phyloP scores from a whole-genome alignment of 2,113 vertebrate species.

The Silurus asotus region DNA sequence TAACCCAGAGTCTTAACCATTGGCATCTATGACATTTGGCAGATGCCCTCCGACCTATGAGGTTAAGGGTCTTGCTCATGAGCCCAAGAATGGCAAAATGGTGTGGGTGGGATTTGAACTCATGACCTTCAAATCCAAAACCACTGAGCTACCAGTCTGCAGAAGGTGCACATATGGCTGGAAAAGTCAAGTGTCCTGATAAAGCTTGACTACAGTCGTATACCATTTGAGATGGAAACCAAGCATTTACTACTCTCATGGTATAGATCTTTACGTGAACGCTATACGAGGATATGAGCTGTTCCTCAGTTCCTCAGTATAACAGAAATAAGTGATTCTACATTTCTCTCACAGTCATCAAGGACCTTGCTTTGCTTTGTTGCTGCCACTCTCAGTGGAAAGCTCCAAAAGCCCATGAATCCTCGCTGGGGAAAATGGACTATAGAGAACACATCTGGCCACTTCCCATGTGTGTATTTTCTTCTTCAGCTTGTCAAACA shows the following conservation, averaged over 20 bases:
- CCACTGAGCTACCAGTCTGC: too few species aligned
- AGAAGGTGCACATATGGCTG: too few species aligned
- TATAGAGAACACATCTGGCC: conserved; percentile 5
- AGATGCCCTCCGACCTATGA: too few species aligned
- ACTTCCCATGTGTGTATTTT: conserved; percentile 17
- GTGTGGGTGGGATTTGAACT: too few species aligned
- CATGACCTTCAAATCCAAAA: too few species aligned
- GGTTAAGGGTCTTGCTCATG: too few species aligned
- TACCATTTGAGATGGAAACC: too few species aligned
- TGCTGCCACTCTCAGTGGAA: background rate
- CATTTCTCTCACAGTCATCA: background rate
- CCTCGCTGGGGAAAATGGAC: background rate
- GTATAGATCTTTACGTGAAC: background rate
- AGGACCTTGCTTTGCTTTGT: background rate
- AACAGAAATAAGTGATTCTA: background rate
- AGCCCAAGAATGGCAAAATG: too few species aligned
- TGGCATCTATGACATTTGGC: too few species aligned
- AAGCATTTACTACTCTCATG: background rate
- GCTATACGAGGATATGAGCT: background rate
- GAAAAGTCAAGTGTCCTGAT: background rate
- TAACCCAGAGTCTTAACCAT: background rate
- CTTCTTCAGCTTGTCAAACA: conserved; percentile 20
- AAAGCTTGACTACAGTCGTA: background rate
- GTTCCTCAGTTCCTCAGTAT: background rate
- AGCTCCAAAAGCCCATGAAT: background rate